A percentile compares a stretch with the other conserved stretches of the same genome.
Conservation (phyloP, 2,888 invertebrate genomes). For the Brachyptera putata region DNA sequence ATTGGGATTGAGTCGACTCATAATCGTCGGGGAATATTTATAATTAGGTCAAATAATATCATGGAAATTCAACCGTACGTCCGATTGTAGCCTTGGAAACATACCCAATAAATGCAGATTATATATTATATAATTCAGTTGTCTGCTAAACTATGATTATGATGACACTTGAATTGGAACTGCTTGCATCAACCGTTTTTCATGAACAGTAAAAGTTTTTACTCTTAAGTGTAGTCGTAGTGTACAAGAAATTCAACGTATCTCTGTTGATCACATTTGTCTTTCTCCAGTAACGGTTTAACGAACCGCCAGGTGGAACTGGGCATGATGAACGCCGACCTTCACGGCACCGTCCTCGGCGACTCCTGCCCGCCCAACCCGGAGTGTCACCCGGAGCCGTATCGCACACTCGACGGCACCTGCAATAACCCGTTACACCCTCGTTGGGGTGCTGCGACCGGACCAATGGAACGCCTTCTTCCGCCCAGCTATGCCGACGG, state of each 20-base stretch:
- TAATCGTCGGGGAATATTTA: too few relatives aligned
- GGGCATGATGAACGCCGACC: conserved; percentile 10
- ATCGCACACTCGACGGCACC: conserved; percentile 71
- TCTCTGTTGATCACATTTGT: conserved; percentile 38
- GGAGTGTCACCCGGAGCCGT: conserved; percentile 45
- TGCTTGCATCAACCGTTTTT: too few relatives aligned
- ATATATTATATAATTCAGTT: too few relatives aligned
- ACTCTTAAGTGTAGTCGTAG: not conserved
- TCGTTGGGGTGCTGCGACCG: conserved; percentile 66
- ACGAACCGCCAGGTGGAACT: conserved; percentile 11
- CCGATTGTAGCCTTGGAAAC: too few relatives aligned
- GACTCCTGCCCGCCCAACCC: conserved; percentile 30
- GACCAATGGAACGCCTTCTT: conserved; percentile 60
- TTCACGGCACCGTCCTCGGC: conserved; percentile 8
- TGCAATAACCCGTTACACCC: conserved; percentile 73
- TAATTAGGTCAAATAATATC: too few relatives aligned
- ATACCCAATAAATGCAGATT: too few relatives aligned
- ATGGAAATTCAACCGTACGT: too few relatives aligned
- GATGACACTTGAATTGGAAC: too few relatives aligned
- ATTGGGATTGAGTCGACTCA: too few relatives aligned
- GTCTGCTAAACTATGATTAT: too few relatives aligned
- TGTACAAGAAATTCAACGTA: not conserved
- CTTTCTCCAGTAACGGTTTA: conserved; percentile 19
- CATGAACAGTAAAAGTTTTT: not conserved
- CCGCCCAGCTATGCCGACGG: conserved; percentile 66